A percentile compares a stretch with the other conserved stretches of the same genome.
phyloP scores from a whole-genome alignment of 2,888 invertebrate genomes.

The Abrostola triplasia region DNA sequence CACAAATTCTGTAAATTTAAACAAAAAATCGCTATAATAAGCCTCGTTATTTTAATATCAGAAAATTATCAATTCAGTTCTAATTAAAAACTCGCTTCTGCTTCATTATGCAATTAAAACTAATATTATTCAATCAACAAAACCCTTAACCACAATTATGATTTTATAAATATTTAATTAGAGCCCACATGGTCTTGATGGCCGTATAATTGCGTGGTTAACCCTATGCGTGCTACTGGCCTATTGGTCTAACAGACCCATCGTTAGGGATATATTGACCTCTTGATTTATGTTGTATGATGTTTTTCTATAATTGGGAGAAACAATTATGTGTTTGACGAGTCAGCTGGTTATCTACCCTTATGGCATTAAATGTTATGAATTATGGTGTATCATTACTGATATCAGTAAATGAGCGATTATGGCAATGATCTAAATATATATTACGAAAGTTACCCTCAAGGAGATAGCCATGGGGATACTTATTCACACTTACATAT shows the following conservation, averaged over 20 bases:
- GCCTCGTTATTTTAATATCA: neutral
- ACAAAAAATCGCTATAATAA: neutral
- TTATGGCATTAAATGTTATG: no score
- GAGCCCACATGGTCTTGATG: conserved; percentile 49
- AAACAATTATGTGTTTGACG: conserved; percentile 26
- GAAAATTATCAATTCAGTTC: neutral
- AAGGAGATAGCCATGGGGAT: no score
- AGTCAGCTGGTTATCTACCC: conserved; percentile 15
- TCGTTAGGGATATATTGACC: conserved; percentile 37
- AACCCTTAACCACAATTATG: conserved; percentile 28
- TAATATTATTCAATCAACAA: conserved; percentile 25
- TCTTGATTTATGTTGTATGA: conserved; percentile 38
- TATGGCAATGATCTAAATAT: no score
- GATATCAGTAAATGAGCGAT: no score
- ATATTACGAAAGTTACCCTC: no score
- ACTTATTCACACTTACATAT: no score
- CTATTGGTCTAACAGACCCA: conserved; percentile 37
- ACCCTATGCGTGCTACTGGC: conserved; percentile 42
- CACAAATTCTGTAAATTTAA: neutral
- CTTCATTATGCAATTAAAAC: conserved; percentile 8
- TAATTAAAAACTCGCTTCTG: neutral
- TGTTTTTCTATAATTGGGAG: conserved; percentile 15
- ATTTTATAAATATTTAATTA: conserved; percentile 45
- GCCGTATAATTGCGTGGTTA: conserved; percentile 43
- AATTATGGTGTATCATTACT: no score